These are phyloP conservation scores for Ellobium chinense DNA, from an alignment of 2,888 invertebrate genomes.

Conservation along the genomic window DNA sequence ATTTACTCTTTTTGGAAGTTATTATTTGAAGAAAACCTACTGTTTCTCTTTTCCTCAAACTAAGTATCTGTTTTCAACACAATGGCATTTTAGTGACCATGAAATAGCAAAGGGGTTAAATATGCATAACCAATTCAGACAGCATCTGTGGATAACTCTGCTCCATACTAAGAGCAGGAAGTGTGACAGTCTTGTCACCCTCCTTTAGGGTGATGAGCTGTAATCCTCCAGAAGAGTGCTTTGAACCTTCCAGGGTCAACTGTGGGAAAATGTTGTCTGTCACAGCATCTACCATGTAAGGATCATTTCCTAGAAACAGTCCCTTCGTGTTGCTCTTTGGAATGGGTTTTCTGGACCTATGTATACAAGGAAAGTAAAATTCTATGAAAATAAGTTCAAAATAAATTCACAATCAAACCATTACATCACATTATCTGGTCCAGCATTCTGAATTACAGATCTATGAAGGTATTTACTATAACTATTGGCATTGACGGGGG, in stretches of 20 bases:
- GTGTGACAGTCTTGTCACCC: constrained; percentile 78
- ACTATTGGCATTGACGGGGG: too few relatives aligned
- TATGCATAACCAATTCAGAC: constrained; percentile 80
- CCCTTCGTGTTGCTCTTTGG: constrained; percentile 62
- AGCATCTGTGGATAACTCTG: constrained; percentile 81
- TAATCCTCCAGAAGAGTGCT: constrained; percentile 57
- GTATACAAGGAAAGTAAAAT: too few relatives aligned
- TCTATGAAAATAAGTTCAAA: too few relatives aligned
- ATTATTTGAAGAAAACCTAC: too few relatives aligned
- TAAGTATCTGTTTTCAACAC: too few relatives aligned
- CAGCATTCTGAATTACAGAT: too few relatives aligned
- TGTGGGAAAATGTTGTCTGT: constrained; percentile 79
- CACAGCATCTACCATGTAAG: constrained; percentile 79
- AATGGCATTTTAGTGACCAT: too few relatives aligned
- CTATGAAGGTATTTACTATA: too few relatives aligned
- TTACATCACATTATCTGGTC: neutral
- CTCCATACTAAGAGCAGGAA: constrained; percentile 79
- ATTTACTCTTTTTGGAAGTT: too few relatives aligned
- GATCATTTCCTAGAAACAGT: constrained; percentile 80
- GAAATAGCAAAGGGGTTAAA: too few relatives aligned
- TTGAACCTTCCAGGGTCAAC: constrained; percentile 70
- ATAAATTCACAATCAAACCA: too few relatives aligned
- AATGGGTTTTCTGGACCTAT: constrained; percentile 60
- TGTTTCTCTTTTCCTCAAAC: too few relatives aligned
- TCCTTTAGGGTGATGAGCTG: constrained; percentile 77